phyloP scores from a whole-genome alignment of 2,797 vertebrate genomes.

The Salmo trutta region DNA sequence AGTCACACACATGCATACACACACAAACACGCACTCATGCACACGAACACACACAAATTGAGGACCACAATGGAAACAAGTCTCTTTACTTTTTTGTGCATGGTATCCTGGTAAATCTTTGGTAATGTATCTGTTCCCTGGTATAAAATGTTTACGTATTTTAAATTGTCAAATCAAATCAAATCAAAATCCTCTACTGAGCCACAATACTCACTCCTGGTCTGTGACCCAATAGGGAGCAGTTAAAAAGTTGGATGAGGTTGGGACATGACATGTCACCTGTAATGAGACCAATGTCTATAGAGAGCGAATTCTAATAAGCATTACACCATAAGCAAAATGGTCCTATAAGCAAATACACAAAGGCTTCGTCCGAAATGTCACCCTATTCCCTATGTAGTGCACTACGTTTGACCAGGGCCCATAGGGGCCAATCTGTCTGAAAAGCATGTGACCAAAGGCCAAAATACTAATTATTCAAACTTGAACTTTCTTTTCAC shows the following conservation, averaged over 20 bases:
- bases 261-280: not conserved
- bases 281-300: not conserved
- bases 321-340: not conserved
- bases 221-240: conserved; percentile 3
- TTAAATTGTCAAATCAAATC: no score
- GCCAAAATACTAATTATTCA: conserved; percentile 5
- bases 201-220: conserved; percentile 1
- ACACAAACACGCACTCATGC: not conserved
- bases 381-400: not conserved
- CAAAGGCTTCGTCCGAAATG: not conserved
- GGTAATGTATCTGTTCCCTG: no score
- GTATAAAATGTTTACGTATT: no score
- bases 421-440: not conserved
- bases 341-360: not conserved
- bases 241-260: not conserved
- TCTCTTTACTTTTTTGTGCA: no score
- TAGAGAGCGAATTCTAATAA: not conserved
- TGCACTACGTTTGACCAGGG: not conserved
- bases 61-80: no score
- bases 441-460: not conserved
- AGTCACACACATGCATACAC: not conserved
- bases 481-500: not conserved
- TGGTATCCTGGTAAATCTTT: no score
- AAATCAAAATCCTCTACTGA: not conserved
- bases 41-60: no score